Evolutionary conservation across 2,113 vertebrate genomes (phyloP).

Genomic region (Todiramphus chloris): DNA sequence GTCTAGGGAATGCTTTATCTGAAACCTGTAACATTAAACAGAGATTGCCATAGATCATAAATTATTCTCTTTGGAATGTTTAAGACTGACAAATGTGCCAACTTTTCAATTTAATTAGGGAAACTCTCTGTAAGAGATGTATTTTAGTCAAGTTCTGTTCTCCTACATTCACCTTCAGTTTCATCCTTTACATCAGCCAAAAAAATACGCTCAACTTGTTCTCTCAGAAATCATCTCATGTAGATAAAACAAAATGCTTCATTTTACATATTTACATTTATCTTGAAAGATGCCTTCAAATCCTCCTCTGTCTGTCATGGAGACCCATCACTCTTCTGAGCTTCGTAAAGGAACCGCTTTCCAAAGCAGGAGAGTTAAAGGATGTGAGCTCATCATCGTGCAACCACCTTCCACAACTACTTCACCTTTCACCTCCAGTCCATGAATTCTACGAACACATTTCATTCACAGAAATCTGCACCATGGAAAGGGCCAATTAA

Average conservation of each 20-base stretch:
- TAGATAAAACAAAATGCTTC: not conserved
- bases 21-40: not conserved
- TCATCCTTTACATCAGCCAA: not conserved
- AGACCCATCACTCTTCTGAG: not conserved
- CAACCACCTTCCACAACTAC: not conserved
- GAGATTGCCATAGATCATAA: not conserved
- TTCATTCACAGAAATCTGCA: not conserved
- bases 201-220: not conserved
- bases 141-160: conserved; percentile 14
- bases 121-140: not conserved
- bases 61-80: conserved; percentile 14
- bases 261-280: not conserved
- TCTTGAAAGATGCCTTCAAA: not conserved
- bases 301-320: not conserved
- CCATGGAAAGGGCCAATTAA: not conserved
- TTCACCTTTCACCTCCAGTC: not conserved
- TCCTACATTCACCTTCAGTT: not conserved
- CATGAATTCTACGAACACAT: not conserved
- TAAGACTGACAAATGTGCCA: not conserved
- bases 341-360: not conserved
- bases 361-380: not conserved
- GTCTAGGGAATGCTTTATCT: not conserved
- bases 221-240: not conserved
- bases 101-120: conserved; percentile 34
- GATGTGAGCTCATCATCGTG: not conserved